These are phyloP conservation scores for Corapipo altera DNA, from an alignment of 2,113 vertebrate genomes.

Conservation along the genomic window DNA sequence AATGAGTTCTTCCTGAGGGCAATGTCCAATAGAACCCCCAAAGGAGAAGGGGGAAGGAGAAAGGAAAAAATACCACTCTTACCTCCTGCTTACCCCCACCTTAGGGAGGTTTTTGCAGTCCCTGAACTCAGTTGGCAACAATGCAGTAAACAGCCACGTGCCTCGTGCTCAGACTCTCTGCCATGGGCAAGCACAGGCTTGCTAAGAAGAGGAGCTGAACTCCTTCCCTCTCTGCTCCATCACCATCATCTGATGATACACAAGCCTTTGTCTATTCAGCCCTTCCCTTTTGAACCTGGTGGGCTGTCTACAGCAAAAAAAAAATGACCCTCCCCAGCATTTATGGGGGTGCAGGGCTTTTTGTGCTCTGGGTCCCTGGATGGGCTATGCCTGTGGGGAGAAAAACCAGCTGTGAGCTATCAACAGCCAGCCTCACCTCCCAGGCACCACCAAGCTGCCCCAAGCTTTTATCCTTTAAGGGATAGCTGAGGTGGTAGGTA, in stretches of 20 bases:
- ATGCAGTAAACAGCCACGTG: neutral
- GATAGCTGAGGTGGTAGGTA: accelerated
- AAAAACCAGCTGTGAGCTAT: neutral
- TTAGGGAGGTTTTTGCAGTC: neutral
- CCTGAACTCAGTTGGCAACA: neutral
- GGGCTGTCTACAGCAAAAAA: accelerated
- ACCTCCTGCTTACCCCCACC: neutral
- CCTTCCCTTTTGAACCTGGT: neutral
- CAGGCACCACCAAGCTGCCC: neutral
- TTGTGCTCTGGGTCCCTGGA: neutral
- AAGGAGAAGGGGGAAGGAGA: accelerated
- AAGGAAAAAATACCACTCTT: neutral
- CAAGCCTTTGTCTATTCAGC: accelerated
- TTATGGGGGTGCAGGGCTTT: neutral
- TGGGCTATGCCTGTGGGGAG: neutral
- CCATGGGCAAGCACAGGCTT: neutral
- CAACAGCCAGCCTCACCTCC: neutral
- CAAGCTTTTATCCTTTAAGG: neutral
- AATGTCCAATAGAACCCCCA: accelerated
- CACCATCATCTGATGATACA: neutral
- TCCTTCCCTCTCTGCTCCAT: neutral
- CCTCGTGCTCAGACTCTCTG: neutral
- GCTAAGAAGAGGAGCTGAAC: neutral
- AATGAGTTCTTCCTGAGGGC: neutral
- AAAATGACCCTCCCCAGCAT: neutral